Evolutionary conservation across 2,888 invertebrate genomes (phyloP).

Genomic region (Lasioglossum oenotherae): DNA sequence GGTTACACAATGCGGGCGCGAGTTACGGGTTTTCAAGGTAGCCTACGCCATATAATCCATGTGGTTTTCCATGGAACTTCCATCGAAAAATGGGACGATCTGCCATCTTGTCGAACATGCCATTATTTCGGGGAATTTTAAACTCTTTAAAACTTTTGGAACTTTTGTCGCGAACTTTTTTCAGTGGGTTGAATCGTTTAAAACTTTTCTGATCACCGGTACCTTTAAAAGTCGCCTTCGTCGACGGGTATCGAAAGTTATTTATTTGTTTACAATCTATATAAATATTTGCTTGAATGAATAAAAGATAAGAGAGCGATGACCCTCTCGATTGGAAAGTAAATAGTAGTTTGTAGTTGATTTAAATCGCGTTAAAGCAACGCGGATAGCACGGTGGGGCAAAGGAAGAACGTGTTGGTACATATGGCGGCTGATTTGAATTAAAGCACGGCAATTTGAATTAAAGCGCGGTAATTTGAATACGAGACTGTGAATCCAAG

Average conservation of each 20-base stretch:
- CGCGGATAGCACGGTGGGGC: not conserved
- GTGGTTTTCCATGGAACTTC: not conserved
- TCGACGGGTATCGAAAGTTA: not conserved
- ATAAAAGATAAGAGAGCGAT: no score
- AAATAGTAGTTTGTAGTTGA: not conserved
- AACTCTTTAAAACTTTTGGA: not conserved
- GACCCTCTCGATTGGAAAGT: no score
- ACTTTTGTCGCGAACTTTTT: not conserved
- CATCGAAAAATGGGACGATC: not conserved
- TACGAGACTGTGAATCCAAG: not conserved
- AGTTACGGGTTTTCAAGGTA: conserved; percentile 9
- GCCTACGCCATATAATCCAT: not conserved
- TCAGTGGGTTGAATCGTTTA: not conserved
- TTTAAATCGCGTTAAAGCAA: not conserved
- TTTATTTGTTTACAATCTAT: not conserved
- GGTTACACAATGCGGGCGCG: conserved; percentile 6
- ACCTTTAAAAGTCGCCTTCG: not conserved
- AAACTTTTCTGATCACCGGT: not conserved
- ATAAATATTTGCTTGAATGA: no score
- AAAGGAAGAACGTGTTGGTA: not conserved
- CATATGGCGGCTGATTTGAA: not conserved
- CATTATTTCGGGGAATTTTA: not conserved
- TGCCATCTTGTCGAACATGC: not conserved
- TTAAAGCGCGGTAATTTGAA: not conserved
- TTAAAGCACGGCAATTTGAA: not conserved